Conservation (phyloP, 2,888 invertebrate species). For the Gibbula magus region DNA sequence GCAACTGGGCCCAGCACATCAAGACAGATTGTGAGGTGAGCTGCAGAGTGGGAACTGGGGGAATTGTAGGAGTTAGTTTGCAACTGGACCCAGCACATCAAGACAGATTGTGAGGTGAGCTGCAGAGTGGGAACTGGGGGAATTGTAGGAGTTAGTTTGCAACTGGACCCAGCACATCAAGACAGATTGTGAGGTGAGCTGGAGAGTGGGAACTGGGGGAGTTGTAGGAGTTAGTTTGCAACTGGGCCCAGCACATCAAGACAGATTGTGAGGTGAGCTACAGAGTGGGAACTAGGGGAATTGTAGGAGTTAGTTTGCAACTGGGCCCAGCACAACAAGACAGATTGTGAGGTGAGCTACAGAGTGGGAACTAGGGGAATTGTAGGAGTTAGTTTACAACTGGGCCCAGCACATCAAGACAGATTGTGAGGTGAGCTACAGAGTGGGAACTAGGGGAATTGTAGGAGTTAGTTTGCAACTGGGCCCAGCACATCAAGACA, state of each 20-base stretch:
- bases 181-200: constrained; percentile 80
- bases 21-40: constrained; percentile 82
- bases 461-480: constrained; percentile 73
- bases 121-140: neutral
- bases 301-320: constrained; percentile 47
- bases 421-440: constrained; percentile 80
- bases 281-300: neutral
- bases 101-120: constrained; percentile 81
- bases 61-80: neutral
- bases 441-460: neutral
- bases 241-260: constrained; percentile 87
- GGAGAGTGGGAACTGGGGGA: neutral
- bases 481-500: constrained; percentile 86
- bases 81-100: constrained; percentile 86
- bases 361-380: neutral
- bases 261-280: constrained; percentile 80
- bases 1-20: constrained; percentile 85
- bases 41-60: neutral
- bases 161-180: constrained; percentile 87
- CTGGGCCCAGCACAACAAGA: constrained; percentile 87
- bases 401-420: constrained; percentile 87
- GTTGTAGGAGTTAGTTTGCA: constrained; percentile 25
- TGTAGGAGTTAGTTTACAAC: constrained; percentile 46
- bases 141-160: neutral
- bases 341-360: constrained; percentile 80